Evolutionary conservation across 2,888 invertebrate species (phyloP).

Genomic region (Athrips mouffetella): DNA sequence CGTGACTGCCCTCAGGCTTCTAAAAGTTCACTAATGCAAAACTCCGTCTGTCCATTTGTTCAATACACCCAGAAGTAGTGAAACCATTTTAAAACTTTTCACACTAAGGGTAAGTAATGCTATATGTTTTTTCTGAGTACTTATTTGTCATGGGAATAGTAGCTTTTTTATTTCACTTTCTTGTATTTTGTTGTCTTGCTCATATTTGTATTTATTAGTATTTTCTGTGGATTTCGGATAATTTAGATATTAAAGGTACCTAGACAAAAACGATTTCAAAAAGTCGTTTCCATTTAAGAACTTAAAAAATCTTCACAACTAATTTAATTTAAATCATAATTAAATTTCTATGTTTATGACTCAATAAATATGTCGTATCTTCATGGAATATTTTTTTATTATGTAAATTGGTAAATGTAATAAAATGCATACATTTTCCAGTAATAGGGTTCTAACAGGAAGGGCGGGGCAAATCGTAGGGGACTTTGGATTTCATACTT

Average conservation of each 20-base stretch:
- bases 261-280: no score
- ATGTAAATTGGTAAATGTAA: slow-evolving; percentile 77
- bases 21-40: slow-evolving; percentile 53
- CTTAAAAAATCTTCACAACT: no score
- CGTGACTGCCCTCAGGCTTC: slow-evolving; percentile 46
- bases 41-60: slow-evolving; percentile 52
- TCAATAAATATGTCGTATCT: slow-evolving; percentile 57
- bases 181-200: not conserved
- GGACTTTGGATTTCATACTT: no score
- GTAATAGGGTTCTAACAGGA: slow-evolving; percentile 63
- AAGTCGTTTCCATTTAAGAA: no score
- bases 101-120: not conserved
- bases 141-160: not conserved
- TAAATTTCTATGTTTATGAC: no score
- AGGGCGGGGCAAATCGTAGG: slow-evolving; percentile 45
- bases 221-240: no score
- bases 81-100: slow-evolving; percentile 50
- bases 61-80: slow-evolving; percentile 42
- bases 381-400: slow-evolving; percentile 63
- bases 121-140: not conserved
- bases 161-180: not conserved
- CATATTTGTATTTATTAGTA: no score
- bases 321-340: no score
- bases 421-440: slow-evolving; percentile 75
- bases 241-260: no score